phyloP scores from a whole-genome alignment of 2,113 vertebrate species.

The Tretioscincus oriximinensis region DNA sequence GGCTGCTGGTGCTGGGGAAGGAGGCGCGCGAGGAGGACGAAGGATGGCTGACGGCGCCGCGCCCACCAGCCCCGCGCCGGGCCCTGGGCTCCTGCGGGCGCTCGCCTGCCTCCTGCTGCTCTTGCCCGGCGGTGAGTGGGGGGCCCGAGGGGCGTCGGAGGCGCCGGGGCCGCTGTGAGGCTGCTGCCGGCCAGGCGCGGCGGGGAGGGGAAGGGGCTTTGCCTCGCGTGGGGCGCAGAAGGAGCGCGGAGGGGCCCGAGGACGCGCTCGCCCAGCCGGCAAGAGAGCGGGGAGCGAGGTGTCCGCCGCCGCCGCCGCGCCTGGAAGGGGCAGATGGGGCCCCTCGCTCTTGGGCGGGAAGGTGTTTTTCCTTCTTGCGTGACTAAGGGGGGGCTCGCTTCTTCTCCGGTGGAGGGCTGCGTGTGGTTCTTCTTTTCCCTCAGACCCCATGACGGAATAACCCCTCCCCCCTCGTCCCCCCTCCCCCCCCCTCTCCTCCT shows the following conservation, averaged over 20 bases:
- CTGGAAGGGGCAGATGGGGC: no score
- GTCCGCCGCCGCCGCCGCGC: neutral
- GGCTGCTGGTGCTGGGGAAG: neutral
- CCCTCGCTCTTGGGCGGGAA: neutral
- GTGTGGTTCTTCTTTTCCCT: no score
- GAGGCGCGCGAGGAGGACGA: no score
- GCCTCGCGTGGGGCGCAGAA: no score
- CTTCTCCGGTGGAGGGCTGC: no score
- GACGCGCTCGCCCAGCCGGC: neutral
- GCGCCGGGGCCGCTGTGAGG: neutral
- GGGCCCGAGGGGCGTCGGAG: neutral
- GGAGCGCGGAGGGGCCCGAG: neutral
- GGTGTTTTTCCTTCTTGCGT: neutral
- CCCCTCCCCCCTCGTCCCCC: no score
- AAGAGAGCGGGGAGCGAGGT: neutral
- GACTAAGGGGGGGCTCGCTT: neutral
- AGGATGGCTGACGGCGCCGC: neutral
- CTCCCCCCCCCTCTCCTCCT: no score
- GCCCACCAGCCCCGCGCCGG: neutral
- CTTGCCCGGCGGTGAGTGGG: neutral
- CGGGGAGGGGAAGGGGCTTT: no score
- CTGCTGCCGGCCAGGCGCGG: no score
- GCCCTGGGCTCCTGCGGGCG: neutral
- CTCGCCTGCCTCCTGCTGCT: neutral
- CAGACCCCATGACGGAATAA: no score